These are phyloP conservation scores for Scylla paramamosain DNA, from an alignment of 1,140 invertebrate genomes.

Conservation along the genomic window DNA sequence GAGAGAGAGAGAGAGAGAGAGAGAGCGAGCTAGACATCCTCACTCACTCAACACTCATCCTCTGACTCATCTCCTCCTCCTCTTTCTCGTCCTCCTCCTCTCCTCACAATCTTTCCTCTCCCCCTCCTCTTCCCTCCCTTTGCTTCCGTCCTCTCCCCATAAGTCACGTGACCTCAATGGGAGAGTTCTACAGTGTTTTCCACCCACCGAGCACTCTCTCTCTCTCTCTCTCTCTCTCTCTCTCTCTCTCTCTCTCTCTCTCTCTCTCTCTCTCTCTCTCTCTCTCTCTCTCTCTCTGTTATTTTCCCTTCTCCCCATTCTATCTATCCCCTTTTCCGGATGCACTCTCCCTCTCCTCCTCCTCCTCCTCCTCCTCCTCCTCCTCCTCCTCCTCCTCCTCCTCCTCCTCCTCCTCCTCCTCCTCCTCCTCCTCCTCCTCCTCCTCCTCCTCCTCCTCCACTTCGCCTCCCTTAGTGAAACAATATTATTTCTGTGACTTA, in stretches of 20 bases:
- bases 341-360: not conserved
- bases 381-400: not conserved
- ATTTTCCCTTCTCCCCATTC: not conserved
- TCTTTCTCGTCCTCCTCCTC: not conserved
- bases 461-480: not conserved
- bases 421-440: not conserved
- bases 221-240: constrained; percentile 49
- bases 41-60: not conserved
- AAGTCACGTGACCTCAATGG: not conserved
- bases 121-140: not conserved
- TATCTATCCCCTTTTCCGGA: not conserved
- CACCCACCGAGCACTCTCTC: constrained; percentile 6
- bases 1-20: constrained; percentile 20
- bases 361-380: not conserved
- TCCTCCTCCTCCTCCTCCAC: not conserved
- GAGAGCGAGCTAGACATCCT: not conserved
- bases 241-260: not conserved
- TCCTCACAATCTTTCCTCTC: not conserved
- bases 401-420: not conserved
- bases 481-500: too few relatives aligned
- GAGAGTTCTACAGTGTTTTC: not conserved
- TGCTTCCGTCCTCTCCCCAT: not conserved
- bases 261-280: constrained; percentile 51
- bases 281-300: constrained; percentile 6
- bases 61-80: not conserved